phyloP scores from a whole-genome alignment of 2,797 vertebrate species.

The Hypotaenidia okinawae region DNA sequence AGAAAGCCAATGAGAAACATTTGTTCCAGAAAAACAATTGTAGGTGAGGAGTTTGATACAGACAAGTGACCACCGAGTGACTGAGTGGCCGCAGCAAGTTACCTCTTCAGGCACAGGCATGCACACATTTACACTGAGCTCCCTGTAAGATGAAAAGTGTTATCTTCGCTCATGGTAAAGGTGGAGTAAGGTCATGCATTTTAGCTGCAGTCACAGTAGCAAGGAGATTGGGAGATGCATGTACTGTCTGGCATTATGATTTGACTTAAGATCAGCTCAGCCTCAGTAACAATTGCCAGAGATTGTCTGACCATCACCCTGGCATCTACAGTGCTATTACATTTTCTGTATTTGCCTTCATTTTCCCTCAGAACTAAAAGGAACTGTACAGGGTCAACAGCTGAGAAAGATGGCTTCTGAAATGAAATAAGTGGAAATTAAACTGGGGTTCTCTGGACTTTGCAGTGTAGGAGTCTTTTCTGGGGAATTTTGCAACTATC shows the following conservation, averaged over 20 bases:
- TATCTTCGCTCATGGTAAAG: background rate
- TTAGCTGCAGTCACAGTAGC: background rate
- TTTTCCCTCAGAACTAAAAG: background rate
- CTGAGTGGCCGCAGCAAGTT: background rate
- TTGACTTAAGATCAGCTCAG: conserved; percentile 19
- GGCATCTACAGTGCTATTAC: background rate
- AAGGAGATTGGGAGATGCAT: background rate
- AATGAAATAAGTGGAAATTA: background rate
- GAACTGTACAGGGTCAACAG: background rate
- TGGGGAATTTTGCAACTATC: background rate
- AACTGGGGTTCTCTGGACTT: background rate
- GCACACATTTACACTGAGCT: background rate
- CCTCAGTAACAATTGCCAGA: background rate
- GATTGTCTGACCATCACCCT: background rate
- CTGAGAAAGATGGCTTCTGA: background rate
- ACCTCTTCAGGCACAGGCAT: background rate
- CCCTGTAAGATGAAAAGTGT: background rate
- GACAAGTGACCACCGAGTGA: background rate
- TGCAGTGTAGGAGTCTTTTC: background rate
- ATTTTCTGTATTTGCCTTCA: background rate
- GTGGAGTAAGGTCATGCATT: background rate
- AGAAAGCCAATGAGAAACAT: background rate
- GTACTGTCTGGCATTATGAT: background rate
- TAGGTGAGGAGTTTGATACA: background rate
- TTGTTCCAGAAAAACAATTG: background rate